These are phyloP conservation scores for Epizoanthus stellaris DNA, from an alignment of 92 coral and sea anemone genomes.

Conservation along the genomic window DNA sequence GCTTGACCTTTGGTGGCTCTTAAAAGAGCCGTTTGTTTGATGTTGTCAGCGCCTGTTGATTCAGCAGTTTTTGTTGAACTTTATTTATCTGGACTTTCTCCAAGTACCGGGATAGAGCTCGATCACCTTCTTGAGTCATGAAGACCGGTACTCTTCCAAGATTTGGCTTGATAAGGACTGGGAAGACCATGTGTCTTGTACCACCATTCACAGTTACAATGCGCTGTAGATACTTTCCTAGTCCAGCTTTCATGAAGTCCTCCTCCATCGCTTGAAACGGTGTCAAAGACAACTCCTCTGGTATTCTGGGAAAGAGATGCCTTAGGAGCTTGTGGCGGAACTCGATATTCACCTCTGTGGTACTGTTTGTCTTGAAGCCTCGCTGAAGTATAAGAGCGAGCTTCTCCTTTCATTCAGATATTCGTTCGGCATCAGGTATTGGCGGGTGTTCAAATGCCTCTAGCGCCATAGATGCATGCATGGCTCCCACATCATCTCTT, in stretches of 20 bases:
- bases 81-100: constrained; percentile 41
- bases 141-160: constrained; percentile 63
- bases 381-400: constrained; percentile 24
- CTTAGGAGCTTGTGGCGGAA: constrained; percentile 32
- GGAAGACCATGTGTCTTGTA: constrained; percentile 45
- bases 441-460: neutral
- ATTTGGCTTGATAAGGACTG: constrained; percentile 35
- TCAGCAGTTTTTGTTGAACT: constrained; percentile 47
- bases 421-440: neutral
- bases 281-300: constrained; percentile 38
- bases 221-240: constrained; percentile 48
- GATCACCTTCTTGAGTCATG: constrained; percentile 35
- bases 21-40: constrained; percentile 47
- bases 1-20: constrained; percentile 43
- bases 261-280: constrained; percentile 35
- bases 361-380: constrained; percentile 18
- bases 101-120: constrained; percentile 36
- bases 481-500: neutral
- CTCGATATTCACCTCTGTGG: constrained; percentile 11
- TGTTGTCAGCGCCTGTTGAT: neutral
- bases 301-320: constrained; percentile 28
- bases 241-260: constrained; percentile 53
- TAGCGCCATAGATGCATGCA: neutral
- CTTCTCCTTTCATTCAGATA: neutral
- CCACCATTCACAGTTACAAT: constrained; percentile 54